Conservation (phyloP, 2,113 vertebrate species). For the Podocnemis expansa region DNA sequence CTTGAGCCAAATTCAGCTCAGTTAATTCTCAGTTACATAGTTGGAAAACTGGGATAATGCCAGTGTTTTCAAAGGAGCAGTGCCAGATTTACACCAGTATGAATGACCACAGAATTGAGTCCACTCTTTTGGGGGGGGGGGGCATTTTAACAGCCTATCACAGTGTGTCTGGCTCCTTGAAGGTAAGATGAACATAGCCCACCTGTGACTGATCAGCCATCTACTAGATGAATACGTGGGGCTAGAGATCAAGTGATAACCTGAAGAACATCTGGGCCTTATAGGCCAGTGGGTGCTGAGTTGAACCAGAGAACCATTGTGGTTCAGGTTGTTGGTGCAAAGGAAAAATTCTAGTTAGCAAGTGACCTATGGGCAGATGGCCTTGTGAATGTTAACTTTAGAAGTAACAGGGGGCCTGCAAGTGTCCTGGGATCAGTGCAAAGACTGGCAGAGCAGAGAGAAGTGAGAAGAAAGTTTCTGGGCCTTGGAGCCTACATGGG, state of each 20-base stretch:
- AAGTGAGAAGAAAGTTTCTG: background rate
- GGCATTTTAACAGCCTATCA: background rate
- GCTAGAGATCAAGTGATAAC: background rate
- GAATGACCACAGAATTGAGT: background rate
- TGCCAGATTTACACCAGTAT: background rate
- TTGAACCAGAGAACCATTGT: background rate
- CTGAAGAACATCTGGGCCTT: background rate
- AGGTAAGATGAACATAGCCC: background rate
- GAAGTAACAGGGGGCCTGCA: background rate
- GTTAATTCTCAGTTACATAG: background rate
- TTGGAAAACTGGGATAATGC: background rate
- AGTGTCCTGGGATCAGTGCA: background rate
- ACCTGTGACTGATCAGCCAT: background rate
- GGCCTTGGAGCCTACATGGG: too few species aligned
- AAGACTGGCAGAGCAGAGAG: background rate
- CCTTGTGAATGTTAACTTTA: background rate
- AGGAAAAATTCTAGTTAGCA: background rate
- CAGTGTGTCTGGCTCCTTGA: background rate
- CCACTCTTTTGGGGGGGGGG: background rate
- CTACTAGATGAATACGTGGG: background rate
- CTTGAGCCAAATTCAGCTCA: too few species aligned
- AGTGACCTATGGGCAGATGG: too few species aligned
- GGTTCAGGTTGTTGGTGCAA: background rate
- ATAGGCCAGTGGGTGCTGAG: background rate
- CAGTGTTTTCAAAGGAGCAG: accelerated